phyloP scores from a whole-genome alignment of 1,140 invertebrate genomes.

The Drosophila chauvacae region DNA sequence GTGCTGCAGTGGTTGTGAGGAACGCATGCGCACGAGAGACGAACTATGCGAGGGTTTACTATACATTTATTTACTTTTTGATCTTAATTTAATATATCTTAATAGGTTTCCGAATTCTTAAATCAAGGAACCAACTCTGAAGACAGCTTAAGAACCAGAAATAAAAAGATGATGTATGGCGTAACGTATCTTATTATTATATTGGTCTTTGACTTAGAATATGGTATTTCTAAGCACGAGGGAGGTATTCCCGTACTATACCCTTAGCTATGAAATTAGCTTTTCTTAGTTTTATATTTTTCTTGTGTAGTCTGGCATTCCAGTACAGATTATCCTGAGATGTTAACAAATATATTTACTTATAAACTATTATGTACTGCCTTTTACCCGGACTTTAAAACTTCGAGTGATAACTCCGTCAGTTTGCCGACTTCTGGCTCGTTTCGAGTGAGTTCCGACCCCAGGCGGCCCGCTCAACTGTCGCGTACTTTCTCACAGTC shows the following conservation, averaged over 20 bases:
- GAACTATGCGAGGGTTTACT: no score
- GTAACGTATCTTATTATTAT: background rate
- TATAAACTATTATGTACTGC: background rate
- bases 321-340: background rate
- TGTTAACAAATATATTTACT: no score
- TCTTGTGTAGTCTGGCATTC: background rate
- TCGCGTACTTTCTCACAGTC: slow-evolving; percentile 69
- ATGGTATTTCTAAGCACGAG: background rate
- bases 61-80: no score
- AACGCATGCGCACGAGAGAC: slow-evolving; percentile 13
- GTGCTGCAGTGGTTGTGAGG: slow-evolving; percentile 20
- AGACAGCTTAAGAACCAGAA: no score
- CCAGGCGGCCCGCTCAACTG: slow-evolving; percentile 23
- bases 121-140: no score
- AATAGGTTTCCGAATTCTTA: background rate
- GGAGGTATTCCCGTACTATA: no score
- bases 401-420: background rate
- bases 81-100: background rate
- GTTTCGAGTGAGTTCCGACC: slow-evolving; percentile 29
- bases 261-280: background rate
- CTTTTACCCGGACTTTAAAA: background rate
- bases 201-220: background rate
- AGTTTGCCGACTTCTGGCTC: slow-evolving; percentile 9
- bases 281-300: background rate
- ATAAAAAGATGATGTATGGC: no score